phyloP scores from a whole-genome alignment of 2,888 invertebrate species.

The Brachyopa scutellaris region DNA sequence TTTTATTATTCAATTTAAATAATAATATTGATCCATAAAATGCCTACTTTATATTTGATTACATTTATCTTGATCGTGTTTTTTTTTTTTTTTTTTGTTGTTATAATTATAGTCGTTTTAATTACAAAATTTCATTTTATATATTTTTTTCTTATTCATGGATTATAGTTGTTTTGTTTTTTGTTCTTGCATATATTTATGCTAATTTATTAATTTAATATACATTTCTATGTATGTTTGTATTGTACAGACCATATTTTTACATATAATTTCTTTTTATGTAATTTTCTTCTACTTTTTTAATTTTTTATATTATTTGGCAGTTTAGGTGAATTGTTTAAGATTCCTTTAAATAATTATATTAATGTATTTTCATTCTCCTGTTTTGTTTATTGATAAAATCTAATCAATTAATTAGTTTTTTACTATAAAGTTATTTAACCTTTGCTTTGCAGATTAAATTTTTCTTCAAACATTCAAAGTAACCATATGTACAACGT shows the following conservation, averaged over 20 bases:
- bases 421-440: constrained; percentile 57
- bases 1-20: constrained; percentile 60
- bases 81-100: constrained; percentile 17
- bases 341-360: constrained; percentile 18
- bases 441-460: constrained; percentile 46
- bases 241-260: constrained; percentile 73
- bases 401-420: constrained; percentile 25
- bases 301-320: constrained; percentile 55
- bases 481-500: constrained; percentile 48
- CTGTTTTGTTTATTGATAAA: constrained; percentile 24
- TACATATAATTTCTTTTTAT: constrained; percentile 52
- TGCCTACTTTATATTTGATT: constrained; percentile 58
- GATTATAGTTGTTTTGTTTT: constrained; percentile 8
- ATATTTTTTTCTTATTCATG: constrained; percentile 5
- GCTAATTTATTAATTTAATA: constrained; percentile 36
- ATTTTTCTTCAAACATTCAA: constrained; percentile 36
- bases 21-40: constrained; percentile 68
- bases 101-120: constrained; percentile 24
- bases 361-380: constrained; percentile 45
- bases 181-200: constrained; percentile 6
- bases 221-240: constrained; percentile 28
- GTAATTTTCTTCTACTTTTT: constrained; percentile 62
- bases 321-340: constrained; percentile 67
- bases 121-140: constrained; percentile 57
- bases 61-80: constrained; percentile 61